Base-by-base conservation (phyloP, 2,113 vertebrate genomes). In the Nematolebias whitei region DNA sequence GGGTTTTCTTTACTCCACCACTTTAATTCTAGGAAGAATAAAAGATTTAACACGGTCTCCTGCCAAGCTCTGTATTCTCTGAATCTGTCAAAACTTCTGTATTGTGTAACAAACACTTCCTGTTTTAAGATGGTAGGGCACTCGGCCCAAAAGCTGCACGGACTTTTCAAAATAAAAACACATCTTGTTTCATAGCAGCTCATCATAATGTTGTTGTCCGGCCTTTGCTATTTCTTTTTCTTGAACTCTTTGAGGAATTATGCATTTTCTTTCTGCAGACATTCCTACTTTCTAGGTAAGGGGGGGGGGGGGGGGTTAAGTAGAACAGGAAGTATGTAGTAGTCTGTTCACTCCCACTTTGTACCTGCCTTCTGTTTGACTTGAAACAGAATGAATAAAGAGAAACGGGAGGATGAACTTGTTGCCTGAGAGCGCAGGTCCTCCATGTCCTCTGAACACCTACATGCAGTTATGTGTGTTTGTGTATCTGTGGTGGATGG, bases 321-420 rank as follows among this genome's bases (percentile, higher is more conserved):
- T 26, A 82, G 81, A 88, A 89, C 83, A 89, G 91, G 92, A 93
- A 92, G 90, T 87, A 56, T 74, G 74, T 84, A 62, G 75, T 55
- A 60, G 39, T 51, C 12, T 52, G 76, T 39, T 74, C 72, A 83
- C 76, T 45, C 78, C 71, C 80, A 71, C 60, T 55, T 64, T 71
- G 41, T 66, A 52, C 75, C 80, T 77, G 70, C 78, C 84, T 79
- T 61, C 55, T 65, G 18, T 68, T 22, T 50, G 44, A 54, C 20
- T 71, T 78, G 55, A 51, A 52, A 55, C 43, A 63, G 32, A 72
- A 58, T 16, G 61, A 24, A 59, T 65, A 71, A 79, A 52, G 29
- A 43, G 76, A 76, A 78, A 78, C 48, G 29, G 24, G 38, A 82
- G 50, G 57, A 66, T 71, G 69, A 68, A 41, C n/a, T 15, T 44